A percentile compares a stretch with the other conserved stretches of the same genome.
phyloP scores from a whole-genome alignment of 2,797 vertebrate species.

The Sternotherus odoratus region DNA sequence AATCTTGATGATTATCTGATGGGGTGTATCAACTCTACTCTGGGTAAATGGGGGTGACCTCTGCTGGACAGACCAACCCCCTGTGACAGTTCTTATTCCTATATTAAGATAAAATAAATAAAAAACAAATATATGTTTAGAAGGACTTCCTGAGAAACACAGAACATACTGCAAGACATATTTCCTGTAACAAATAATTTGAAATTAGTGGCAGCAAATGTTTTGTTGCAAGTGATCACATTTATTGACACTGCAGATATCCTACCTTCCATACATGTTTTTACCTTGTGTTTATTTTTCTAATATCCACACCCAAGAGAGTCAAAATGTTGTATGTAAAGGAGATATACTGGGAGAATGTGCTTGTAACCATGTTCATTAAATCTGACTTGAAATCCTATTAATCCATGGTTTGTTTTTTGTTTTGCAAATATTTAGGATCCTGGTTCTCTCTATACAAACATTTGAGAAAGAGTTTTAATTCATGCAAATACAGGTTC shows the following conservation, averaged over 20 bases:
- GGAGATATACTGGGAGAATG: neutral
- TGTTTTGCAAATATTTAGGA: conserved; percentile 48
- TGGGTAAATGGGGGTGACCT: too few species aligned
- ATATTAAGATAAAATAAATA: neutral
- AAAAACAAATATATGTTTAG: neutral
- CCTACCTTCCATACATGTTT: neutral
- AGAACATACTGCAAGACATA: neutral
- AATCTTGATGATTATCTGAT: too few species aligned
- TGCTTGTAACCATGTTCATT: neutral
- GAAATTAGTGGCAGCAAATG: neutral
- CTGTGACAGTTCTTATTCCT: neutral
- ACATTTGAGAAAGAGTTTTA: conserved; percentile 52
- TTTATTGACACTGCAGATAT: neutral
- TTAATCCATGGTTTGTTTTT: neutral
- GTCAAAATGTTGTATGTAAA: neutral
- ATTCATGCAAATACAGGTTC: conserved; percentile 61
- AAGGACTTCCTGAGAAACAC: neutral
- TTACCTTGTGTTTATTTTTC: neutral
- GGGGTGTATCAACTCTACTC: too few species aligned
- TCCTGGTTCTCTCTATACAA: conserved; percentile 43
- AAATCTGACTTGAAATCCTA: neutral
- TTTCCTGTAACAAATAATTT: neutral
- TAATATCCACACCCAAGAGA: neutral
- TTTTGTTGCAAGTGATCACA: neutral
- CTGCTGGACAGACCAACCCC: too few species aligned